Evolutionary conservation across 1,140 invertebrate genomes (phyloP).

Genomic region (Nomia melanderi): DNA sequence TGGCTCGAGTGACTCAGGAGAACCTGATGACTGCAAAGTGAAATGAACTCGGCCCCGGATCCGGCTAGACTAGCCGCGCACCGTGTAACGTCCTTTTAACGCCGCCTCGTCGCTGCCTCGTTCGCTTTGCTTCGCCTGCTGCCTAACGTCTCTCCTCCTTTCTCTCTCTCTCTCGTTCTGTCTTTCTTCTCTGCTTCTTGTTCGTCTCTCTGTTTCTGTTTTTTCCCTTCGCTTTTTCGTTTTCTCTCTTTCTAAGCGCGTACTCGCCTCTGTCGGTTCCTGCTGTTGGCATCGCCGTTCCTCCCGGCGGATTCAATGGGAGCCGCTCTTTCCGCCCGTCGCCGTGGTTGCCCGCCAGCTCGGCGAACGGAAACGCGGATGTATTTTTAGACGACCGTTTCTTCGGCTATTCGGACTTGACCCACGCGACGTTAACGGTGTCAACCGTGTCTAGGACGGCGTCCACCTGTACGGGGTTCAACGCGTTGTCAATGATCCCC

Average conservation of each 20-base stretch:
- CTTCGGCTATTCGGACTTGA: slow-evolving; percentile 47
- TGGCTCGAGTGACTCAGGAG: slow-evolving; percentile 70
- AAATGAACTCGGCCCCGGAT: slow-evolving; percentile 70
- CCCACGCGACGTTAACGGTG: slow-evolving; percentile 45
- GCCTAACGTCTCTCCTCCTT: neutral
- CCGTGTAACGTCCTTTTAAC: slow-evolving; percentile 66
- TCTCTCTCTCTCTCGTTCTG: neutral
- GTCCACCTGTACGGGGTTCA: no score
- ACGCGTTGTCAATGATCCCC: no score
- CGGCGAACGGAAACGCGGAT: slow-evolving; percentile 46
- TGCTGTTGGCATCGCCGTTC: no score
- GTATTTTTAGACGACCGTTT: slow-evolving; percentile 49
- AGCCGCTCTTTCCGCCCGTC: no score
- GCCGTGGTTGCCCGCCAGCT: neutral
- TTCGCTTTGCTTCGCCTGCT: neutral
- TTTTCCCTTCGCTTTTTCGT: neutral
- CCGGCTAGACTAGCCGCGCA: slow-evolving; percentile 50
- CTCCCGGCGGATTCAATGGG: no score
- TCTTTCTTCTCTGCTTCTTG: neutral
- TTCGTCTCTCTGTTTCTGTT: neutral
- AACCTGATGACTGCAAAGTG: slow-evolving; percentile 67
- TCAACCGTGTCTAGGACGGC: slow-evolving; percentile 3
- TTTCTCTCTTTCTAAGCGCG: neutral
- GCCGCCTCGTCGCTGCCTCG: slow-evolving; percentile 37
- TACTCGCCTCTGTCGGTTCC: no score